phyloP scores from a whole-genome alignment of 2,797 vertebrate species.

The Myotis myotis region DNA sequence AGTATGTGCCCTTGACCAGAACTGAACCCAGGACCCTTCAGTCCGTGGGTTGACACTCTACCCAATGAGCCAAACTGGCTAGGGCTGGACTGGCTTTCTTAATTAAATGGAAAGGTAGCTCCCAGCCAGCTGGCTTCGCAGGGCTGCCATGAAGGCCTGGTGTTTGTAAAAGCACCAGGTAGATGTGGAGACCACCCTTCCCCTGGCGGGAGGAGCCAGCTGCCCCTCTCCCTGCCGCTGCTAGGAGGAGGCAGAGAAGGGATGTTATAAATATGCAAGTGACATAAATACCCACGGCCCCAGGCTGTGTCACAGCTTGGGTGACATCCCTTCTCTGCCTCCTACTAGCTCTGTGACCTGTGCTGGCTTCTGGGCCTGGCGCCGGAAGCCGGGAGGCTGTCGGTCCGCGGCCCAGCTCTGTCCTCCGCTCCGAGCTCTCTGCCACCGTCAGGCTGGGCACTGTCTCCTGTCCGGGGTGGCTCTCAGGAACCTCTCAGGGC shows the following conservation, averaged over 20 bases:
- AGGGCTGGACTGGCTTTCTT: not conserved
- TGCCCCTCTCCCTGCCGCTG: not conserved
- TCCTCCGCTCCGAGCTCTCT: not conserved
- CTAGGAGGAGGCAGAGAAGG: no score
- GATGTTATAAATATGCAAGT: no score
- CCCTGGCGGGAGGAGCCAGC: not conserved
- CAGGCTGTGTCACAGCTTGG: no score
- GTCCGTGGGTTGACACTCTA: no score
- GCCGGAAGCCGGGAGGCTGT: not conserved
- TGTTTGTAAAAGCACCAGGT: not conserved
- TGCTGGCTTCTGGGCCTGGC: not conserved
- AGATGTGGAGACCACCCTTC: not conserved
- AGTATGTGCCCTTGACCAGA: no score
- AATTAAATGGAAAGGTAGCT: not conserved
- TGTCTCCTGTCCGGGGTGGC: not conserved
- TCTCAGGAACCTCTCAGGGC: not conserved
- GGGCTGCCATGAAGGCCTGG: not conserved
- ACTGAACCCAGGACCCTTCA: no score
- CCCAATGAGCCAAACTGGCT: no score
- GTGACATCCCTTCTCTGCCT: no score
- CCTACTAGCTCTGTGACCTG: not conserved
- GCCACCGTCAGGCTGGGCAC: not conserved
- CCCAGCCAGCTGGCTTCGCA: not conserved
- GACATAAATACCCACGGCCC: no score
- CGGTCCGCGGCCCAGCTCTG: not conserved